Percentiles rank a stretch among this genome's conserved stretches.
phyloP scores from a whole-genome alignment of 2,113 vertebrate species.

The Motacilla tschutschensis region DNA sequence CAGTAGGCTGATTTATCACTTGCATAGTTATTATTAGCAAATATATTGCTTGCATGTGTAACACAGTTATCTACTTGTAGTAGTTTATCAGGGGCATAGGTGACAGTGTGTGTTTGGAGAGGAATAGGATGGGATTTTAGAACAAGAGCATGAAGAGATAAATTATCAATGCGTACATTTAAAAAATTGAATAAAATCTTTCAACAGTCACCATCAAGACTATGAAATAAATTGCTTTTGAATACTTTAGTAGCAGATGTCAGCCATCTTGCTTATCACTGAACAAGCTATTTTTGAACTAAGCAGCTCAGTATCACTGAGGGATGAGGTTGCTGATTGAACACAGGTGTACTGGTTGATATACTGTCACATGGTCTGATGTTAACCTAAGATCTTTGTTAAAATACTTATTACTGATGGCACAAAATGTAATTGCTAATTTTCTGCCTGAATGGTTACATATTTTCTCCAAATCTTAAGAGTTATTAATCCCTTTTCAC shows the following conservation, averaged over 20 bases:
- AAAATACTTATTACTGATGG: constrained; percentile 98
- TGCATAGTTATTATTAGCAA: neutral
- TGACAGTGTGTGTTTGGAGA: neutral
- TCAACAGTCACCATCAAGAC: constrained; percentile 70
- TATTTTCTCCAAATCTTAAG: constrained; percentile 86
- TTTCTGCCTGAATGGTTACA: constrained; percentile 91
- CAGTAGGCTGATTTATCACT: neutral
- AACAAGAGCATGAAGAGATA: constrained; percentile 4
- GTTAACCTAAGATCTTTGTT: constrained; percentile 92
- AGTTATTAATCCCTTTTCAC: constrained; percentile 82
- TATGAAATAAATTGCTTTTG: constrained; percentile 82
- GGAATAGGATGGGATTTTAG: neutral
- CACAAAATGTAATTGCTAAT: constrained; percentile 96
- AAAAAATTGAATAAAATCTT: constrained; percentile 67
- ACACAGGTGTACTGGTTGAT: constrained; percentile 91
- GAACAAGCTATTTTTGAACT: constrained; percentile 77
- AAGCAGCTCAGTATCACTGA: constrained; percentile 72
- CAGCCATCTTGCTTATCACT: constrained; percentile 84
- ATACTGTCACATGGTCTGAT: constrained; percentile 86
- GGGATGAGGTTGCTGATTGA: constrained; percentile 81
- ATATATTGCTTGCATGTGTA: neutral
- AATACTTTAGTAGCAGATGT: constrained; percentile 79
- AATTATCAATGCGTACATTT: constrained; percentile 28
- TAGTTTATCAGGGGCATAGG: neutral
- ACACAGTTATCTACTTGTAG: neutral